These are phyloP conservation scores for Indicator indicator DNA, from an alignment of 2,113 vertebrate species.

Conservation along the genomic window DNA sequence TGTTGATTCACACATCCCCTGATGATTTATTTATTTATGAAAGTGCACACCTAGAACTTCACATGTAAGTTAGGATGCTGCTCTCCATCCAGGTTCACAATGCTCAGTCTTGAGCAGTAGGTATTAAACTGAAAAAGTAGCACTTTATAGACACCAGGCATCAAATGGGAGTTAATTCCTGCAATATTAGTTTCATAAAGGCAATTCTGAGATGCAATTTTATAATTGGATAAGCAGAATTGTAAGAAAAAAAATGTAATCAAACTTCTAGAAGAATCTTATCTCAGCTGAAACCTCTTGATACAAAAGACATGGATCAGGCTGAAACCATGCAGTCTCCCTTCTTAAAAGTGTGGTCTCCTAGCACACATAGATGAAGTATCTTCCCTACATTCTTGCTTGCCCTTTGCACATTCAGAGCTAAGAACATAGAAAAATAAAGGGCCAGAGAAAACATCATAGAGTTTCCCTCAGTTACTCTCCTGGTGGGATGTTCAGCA, in stretches of 20 bases:
- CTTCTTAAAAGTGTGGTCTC: neutral
- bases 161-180: too few relatives aligned
- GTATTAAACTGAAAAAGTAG: too few relatives aligned
- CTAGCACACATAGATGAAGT: neutral
- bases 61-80: too few relatives aligned
- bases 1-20: neutral
- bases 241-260: neutral
- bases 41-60: too few relatives aligned
- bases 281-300: neutral
- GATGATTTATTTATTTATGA: too few relatives aligned
- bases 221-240: neutral
- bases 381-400: neutral
- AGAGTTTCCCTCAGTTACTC: neutral
- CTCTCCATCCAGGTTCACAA: too few relatives aligned
- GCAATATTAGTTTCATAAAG: too few relatives aligned
- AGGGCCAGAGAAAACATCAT: neutral
- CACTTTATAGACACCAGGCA: too few relatives aligned
- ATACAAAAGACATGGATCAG: neutral
- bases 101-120: too few relatives aligned
- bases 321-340: neutral
- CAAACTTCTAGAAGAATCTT: neutral
- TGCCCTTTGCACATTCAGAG: neutral
- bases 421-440: neutral
- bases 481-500: neutral
- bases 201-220: neutral